Evolutionary conservation across 2,113 vertebrate species (phyloP).

Genomic region (Xyliphius kryptos): DNA sequence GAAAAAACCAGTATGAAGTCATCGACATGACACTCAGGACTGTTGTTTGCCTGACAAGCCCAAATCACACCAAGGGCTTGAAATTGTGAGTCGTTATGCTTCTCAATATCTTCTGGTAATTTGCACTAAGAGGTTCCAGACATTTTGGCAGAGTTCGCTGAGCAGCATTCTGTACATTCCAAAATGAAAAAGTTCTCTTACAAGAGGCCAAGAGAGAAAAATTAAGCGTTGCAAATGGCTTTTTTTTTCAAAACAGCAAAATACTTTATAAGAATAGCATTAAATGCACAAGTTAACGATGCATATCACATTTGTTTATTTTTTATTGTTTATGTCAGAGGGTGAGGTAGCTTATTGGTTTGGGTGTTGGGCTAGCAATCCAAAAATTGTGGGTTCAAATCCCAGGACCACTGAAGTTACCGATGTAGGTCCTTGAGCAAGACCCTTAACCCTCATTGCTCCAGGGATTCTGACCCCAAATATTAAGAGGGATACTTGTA

Average conservation of each 20-base stretch:
- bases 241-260: background rate
- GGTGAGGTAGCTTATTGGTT: no score
- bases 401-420: no score
- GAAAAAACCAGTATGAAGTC: constrained; percentile 10
- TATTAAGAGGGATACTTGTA: no score
- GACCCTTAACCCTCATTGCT: no score
- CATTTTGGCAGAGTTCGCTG: background rate
- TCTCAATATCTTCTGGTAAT: background rate
- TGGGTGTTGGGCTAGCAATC: no score
- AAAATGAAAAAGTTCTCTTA: background rate
- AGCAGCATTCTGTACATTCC: background rate
- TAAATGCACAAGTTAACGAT: background rate
- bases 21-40: background rate
- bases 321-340: no score
- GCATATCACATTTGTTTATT: background rate
- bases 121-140: background rate
- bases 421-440: no score
- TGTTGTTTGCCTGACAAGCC: background rate
- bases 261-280: no score
- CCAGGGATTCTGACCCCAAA: no score
- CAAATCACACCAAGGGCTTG: constrained; percentile 10
- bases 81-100: constrained; percentile 1
- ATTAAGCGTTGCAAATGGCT: background rate
- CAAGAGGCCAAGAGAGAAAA: background rate
- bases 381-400: no score